A percentile compares a stretch with the other conserved stretches of the same genome.
phyloP scores from a whole-genome alignment of 2,113 vertebrate genomes.

The Phaetusa simplex region DNA sequence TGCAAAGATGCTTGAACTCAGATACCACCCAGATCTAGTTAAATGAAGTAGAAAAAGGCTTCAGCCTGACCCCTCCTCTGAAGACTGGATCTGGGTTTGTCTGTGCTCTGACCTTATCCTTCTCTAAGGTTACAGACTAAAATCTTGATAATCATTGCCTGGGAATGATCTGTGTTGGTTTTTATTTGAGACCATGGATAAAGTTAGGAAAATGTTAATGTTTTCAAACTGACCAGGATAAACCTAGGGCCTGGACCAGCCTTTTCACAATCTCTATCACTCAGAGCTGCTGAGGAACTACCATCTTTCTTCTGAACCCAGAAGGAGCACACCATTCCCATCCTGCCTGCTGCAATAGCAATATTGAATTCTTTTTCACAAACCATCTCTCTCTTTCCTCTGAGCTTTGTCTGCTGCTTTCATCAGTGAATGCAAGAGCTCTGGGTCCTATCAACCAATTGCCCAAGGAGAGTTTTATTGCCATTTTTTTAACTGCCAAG shows the following conservation, averaged over 20 bases:
- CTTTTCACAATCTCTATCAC: neutral
- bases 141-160: neutral
- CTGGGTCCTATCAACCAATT: constrained; percentile 4
- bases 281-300: neutral
- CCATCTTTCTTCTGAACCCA: neutral
- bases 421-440: neutral
- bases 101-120: neutral
- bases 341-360: neutral
- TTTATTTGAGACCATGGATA: neutral
- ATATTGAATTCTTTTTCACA: neutral
- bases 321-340: neutral
- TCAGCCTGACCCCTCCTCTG: neutral
- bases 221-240: neutral
- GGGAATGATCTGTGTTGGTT: neutral
- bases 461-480: neutral
- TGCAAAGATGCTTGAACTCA: neutral
- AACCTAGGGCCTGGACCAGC: neutral
- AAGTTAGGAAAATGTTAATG: neutral
- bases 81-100: neutral
- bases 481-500: neutral
- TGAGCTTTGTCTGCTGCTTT: neutral
- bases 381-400: neutral
- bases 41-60: neutral
- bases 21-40: neutral
- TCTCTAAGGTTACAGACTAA: neutral